Conservation (phyloP, 2,888 invertebrate species). For the Gandaritis pyraliata region DNA sequence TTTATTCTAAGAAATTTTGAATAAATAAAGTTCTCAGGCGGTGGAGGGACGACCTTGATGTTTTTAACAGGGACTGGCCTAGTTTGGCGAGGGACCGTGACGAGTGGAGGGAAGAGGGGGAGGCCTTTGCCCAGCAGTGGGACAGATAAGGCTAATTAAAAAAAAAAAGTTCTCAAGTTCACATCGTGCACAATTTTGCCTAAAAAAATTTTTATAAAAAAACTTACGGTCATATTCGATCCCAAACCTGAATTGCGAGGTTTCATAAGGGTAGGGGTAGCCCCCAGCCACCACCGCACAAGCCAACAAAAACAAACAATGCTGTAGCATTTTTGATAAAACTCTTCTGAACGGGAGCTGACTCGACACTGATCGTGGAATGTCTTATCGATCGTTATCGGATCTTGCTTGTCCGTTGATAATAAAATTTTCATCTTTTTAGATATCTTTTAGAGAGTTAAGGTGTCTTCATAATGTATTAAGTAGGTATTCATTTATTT, state of each 20-base stretch:
- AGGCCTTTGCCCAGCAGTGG: too few species aligned
- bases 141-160: too few species aligned
- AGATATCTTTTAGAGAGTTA: conserved; percentile 24
- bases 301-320: conserved; percentile 43
- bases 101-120: too few species aligned
- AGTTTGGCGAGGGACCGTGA: too few species aligned
- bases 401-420: conserved; percentile 36
- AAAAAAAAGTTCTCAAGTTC: too few species aligned
- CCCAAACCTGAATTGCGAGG: conserved; percentile 66
- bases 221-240: conserved; percentile 76
- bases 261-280: conserved; percentile 57
- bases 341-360: conserved; percentile 26
- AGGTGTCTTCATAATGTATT: neutral
- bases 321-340: conserved; percentile 30
- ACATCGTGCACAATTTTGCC: too few species aligned
- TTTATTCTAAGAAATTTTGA: too few species aligned
- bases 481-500: too few species aligned
- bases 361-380: conserved; percentile 20
- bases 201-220: neutral
- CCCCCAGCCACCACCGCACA: conserved; percentile 41
- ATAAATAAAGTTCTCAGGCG: too few species aligned
- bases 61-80: too few species aligned
- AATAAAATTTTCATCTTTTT: conserved; percentile 33
- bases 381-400: conserved; percentile 41
- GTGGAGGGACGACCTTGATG: too few species aligned